Percentiles rank a stretch among this genome's conserved stretches.
phyloP scores from a whole-genome alignment of 2,888 invertebrate species.

The Trichogramma dendrolimi region DNA sequence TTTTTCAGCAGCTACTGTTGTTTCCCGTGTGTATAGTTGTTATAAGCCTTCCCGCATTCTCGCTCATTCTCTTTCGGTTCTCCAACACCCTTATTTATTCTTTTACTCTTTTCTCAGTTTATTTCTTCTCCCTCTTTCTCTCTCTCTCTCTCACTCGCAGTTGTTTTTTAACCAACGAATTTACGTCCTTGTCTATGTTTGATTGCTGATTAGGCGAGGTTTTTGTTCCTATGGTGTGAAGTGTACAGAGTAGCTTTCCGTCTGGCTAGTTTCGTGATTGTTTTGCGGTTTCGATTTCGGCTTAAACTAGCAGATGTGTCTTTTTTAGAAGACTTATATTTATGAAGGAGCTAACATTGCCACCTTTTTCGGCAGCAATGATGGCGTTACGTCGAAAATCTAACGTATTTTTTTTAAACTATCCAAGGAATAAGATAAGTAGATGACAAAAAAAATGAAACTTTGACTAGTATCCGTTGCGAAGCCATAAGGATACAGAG shows the following conservation, averaged over 20 bases:
- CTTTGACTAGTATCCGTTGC: no score
- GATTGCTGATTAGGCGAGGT: slow-evolving; percentile 27
- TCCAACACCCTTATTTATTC: no score
- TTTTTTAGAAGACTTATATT: background rate
- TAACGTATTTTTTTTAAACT: no score
- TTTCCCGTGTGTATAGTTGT: slow-evolving; percentile 5
- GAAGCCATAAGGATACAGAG: no score
- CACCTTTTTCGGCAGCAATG: no score
- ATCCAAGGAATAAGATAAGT: no score
- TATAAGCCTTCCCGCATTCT: slow-evolving; percentile 6
- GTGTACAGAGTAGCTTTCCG: slow-evolving; percentile 10
- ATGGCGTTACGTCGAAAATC: no score
- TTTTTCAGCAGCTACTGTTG: slow-evolving; percentile 14
- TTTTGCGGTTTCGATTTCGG: slow-evolving; percentile 10
- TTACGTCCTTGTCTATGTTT: slow-evolving; percentile 20
- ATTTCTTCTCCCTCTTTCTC: background rate
- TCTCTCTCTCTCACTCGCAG: background rate
- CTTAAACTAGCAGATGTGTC: background rate
- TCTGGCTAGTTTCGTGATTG: slow-evolving; percentile 18
- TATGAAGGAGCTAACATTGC: no score
- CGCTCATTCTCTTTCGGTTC: slow-evolving; percentile 8
- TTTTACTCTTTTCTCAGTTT: no score
- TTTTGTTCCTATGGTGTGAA: slow-evolving; percentile 27
- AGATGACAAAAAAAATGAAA: no score
- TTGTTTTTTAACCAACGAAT: no score